Base-by-base conservation (phyloP, 2,113 vertebrate genomes). In the Rana temporaria region DNA sequence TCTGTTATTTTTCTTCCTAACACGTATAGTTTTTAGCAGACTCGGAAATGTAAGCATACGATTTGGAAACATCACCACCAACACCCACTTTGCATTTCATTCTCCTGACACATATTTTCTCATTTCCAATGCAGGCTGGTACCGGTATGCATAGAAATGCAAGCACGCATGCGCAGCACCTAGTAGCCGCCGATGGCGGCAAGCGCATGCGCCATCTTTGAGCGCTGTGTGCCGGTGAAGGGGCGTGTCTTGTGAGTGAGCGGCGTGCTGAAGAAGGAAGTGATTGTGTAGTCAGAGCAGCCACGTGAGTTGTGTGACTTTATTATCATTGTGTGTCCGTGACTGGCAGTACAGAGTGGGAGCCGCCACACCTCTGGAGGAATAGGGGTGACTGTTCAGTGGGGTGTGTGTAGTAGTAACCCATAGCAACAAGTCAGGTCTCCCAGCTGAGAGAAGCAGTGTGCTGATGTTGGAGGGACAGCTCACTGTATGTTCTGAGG, bases 221-320 rank as follows among this genome's bases (percentile, higher is more conserved):
- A 38, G 34, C 17, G 74, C 63, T 26, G 18, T 67, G 24, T 26
- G 16, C 9, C 6, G 1, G 16, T 26, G 22, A 30, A 48, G 32
- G 30, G 76, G 63, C 63, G 63, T 38, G 53, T 24, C 15, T 66
- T 19, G n/a, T 24, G 1, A 24, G 19, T 53, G 8, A 55, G 42
- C 48, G 16, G 63, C 64, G 77, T 57, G 52, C 52, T 30, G 63
- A 69, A 79, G 65, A 55, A 65, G 77, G 77, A 79, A 79, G 77
- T 55, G 7, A 11, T 19, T 2, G 30, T 14, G 38, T 65, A 68
- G 77, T 68, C 42, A 48, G 42, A 12, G 57, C 60, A 65, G 15
- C 48, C 26, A 79, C 77, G 77, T 79, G 77, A 32, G 77, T 22
- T 3, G 15, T 30, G 18, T 18, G 18, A 9, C 30, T 63, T 20